These are phyloP conservation scores for Isichthys henryi DNA, from an alignment of 2,113 vertebrate genomes.

Conservation along the genomic window DNA sequence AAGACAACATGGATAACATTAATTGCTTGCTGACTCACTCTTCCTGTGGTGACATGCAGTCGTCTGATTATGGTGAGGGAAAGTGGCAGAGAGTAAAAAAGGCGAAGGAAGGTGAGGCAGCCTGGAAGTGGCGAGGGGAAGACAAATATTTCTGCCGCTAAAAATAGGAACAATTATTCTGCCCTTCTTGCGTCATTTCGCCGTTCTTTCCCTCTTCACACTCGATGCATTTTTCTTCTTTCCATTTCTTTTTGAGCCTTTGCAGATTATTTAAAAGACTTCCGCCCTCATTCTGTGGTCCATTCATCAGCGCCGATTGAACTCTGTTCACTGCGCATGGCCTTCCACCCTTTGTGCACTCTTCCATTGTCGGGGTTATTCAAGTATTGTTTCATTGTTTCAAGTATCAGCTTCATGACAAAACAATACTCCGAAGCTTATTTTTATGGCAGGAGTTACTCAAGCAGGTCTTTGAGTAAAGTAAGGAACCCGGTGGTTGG, in stretches of 20 bases:
- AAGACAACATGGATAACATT: background rate
- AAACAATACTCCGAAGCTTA: background rate
- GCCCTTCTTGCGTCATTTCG: background rate
- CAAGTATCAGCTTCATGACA: background rate
- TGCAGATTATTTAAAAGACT: background rate
- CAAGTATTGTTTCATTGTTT: background rate
- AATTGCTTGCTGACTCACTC: background rate
- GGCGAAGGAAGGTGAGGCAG: background rate
- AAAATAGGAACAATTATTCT: slow-evolving; percentile 10
- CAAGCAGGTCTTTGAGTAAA: background rate
- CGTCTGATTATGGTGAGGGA: background rate
- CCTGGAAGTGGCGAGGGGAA: background rate
- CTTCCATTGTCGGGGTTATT: background rate
- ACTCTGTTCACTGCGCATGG: background rate
- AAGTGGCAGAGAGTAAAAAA: background rate
- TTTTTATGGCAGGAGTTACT: background rate
- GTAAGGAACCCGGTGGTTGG: background rate
- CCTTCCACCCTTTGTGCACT: background rate
- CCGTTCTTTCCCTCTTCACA: background rate
- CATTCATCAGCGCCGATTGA: background rate
- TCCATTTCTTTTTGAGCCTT: background rate
- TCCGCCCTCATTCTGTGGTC: background rate
- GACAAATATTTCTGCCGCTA: background rate
- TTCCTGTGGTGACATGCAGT: background rate
- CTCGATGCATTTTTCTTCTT: background rate